A percentile compares a stretch with the other conserved stretches of the same genome.
These are phyloP conservation scores for Rhyacophila evoluta DNA, from an alignment of 2,888 invertebrate species.

Conservation along the genomic window DNA sequence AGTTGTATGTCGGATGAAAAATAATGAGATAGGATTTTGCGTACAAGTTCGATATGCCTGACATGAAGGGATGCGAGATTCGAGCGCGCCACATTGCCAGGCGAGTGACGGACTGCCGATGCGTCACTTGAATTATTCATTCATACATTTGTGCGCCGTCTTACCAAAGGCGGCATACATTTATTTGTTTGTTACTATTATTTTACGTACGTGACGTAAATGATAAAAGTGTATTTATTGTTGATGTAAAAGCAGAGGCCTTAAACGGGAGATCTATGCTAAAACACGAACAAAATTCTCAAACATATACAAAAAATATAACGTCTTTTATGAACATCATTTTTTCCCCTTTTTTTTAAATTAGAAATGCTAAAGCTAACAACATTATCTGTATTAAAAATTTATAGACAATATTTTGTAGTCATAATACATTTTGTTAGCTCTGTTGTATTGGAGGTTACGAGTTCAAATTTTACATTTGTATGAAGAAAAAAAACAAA, in stretches of 20 bases:
- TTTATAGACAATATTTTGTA: too few species aligned
- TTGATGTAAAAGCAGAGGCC: background rate
- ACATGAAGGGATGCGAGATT: constrained; percentile 7
- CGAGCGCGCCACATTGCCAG: constrained; percentile 16
- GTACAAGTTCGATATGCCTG: background rate
- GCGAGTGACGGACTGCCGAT: constrained; percentile 50
- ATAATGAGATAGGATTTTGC: background rate
- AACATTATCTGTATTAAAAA: too few species aligned
- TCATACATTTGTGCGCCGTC: constrained; percentile 44
- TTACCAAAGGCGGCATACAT: constrained; percentile 23
- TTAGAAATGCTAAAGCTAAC: too few species aligned
- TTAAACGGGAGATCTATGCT: background rate
- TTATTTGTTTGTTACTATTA: constrained; percentile 20
- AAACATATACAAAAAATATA: too few species aligned
- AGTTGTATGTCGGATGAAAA: background rate
- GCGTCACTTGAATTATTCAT: constrained; percentile 53
- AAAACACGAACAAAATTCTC: background rate
- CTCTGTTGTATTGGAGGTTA: too few species aligned
- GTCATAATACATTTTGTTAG: too few species aligned
- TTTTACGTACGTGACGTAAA: background rate
- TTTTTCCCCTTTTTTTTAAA: too few species aligned
- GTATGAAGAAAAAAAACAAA: too few species aligned
- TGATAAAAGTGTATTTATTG: background rate
- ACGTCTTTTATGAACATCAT: too few species aligned
- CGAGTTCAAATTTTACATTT: too few species aligned